Conservation (phyloP, 2,888 invertebrate species). For the Hanleya hanleyi region DNA sequence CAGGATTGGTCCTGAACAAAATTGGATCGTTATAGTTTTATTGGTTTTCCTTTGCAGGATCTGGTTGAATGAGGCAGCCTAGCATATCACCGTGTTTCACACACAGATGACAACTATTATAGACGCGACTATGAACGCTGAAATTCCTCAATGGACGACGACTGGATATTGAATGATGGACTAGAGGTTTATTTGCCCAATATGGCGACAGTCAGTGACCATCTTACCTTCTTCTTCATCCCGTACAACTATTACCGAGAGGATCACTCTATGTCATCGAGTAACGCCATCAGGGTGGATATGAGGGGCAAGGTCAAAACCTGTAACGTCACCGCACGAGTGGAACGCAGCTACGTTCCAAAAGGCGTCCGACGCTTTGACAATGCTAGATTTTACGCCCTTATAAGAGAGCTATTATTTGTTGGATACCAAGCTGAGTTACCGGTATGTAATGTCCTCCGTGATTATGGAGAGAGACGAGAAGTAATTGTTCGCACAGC, state of each 20-base stretch:
- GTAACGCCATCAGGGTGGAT: constrained; percentile 46
- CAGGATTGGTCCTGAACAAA: too few relatives aligned
- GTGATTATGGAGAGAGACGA: too few relatives aligned
- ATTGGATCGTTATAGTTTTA: too few relatives aligned
- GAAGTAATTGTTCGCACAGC: too few relatives aligned
- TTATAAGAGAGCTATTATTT: not conserved
- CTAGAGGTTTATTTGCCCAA: constrained; percentile 67
- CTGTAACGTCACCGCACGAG: not conserved
- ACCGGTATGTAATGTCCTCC: too few relatives aligned
- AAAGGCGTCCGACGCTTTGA: not conserved
- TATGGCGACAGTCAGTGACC: constrained; percentile 54
- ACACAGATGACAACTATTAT: too few relatives aligned
- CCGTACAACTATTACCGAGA: constrained; percentile 68
- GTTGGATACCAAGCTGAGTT: constrained; percentile 1
- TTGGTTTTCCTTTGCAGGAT: too few relatives aligned
- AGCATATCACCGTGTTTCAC: too few relatives aligned
- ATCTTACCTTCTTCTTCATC: constrained; percentile 56
- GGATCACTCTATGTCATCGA: constrained; percentile 60
- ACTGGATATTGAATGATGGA: too few relatives aligned
- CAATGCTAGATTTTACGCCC: not conserved
- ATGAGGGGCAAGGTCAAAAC: not conserved
- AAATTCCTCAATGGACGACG: too few relatives aligned
- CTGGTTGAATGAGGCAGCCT: too few relatives aligned
- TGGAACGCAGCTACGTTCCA: not conserved
- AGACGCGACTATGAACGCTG: too few relatives aligned